Conservation (phyloP, 2,797 vertebrate species). For the Pygocentrus nattereri region DNA sequence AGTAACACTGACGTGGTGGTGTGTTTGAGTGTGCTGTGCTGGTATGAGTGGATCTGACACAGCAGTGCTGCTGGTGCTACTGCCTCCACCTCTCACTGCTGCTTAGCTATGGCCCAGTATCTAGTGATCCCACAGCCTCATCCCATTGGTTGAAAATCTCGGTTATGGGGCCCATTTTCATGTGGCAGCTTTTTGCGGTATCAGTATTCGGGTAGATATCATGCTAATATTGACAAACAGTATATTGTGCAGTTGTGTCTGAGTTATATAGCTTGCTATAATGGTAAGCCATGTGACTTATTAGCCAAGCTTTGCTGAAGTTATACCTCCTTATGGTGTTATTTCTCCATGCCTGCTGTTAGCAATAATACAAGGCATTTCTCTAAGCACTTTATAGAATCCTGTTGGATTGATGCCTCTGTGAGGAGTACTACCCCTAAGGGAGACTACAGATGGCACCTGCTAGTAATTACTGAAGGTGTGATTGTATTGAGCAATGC, state of each 20-base stretch:
- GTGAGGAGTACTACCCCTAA: background rate
- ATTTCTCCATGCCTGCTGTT: background rate
- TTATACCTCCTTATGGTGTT: background rate
- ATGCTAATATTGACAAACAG: no score
- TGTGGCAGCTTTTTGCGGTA: background rate
- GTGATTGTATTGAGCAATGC: conserved; percentile 1
- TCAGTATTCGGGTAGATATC: background rate
- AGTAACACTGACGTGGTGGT: no score
- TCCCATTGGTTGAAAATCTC: background rate
- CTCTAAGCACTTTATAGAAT: background rate
- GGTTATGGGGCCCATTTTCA: background rate
- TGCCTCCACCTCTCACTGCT: no score
- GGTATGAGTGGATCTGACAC: no score
- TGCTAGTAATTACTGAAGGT: conserved; percentile 11
- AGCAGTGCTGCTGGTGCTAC: no score
- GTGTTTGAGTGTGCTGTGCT: no score
- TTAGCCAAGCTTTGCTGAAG: background rate
- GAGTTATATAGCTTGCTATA: background rate
- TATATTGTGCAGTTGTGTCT: background rate
- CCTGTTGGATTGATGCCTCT: background rate
- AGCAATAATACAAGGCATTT: background rate
- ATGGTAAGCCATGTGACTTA: background rate
- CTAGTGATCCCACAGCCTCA: no score
- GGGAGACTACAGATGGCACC: background rate
- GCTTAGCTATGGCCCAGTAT: no score